phyloP scores from a whole-genome alignment of 2,113 vertebrate genomes.

The Tetrax tetrax region DNA sequence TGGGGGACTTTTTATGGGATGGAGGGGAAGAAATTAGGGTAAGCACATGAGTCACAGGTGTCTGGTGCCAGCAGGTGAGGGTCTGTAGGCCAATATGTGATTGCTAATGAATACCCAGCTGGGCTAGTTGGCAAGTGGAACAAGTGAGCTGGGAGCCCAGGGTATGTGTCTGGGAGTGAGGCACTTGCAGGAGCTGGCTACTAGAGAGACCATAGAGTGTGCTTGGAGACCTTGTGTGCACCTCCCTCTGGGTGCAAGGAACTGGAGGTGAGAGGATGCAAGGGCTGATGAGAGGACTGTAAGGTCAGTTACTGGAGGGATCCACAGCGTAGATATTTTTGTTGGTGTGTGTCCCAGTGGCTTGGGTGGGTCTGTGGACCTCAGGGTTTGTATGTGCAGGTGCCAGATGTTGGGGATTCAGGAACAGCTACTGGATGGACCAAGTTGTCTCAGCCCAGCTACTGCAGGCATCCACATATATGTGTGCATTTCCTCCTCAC shows the following conservation, averaged over 20 bases:
- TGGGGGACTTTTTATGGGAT: background rate
- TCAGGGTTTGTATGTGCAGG: accelerated
- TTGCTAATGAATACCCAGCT: background rate
- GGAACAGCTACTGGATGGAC: background rate
- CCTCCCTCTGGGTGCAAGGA: too few relatives aligned
- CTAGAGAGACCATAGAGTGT: background rate
- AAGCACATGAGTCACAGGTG: background rate
- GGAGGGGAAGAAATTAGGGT: background rate
- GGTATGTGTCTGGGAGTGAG: background rate
- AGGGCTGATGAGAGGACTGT: background rate
- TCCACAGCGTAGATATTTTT: background rate
- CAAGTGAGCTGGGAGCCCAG: background rate
- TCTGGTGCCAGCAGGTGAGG: background rate
- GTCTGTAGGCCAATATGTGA: background rate
- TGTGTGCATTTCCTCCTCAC: background rate
- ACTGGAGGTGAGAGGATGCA: background rate
- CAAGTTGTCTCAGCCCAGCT: background rate
- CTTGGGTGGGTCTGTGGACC: background rate
- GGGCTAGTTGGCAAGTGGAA: background rate
- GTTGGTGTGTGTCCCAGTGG: background rate
- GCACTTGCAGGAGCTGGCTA: background rate
- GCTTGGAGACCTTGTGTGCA: background rate
- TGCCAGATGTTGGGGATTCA: background rate
- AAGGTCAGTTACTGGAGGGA: too few relatives aligned
- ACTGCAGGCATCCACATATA: background rate